Base-by-base conservation (phyloP, 2,888 invertebrate genomes). In the Tethea ocularis region DNA sequence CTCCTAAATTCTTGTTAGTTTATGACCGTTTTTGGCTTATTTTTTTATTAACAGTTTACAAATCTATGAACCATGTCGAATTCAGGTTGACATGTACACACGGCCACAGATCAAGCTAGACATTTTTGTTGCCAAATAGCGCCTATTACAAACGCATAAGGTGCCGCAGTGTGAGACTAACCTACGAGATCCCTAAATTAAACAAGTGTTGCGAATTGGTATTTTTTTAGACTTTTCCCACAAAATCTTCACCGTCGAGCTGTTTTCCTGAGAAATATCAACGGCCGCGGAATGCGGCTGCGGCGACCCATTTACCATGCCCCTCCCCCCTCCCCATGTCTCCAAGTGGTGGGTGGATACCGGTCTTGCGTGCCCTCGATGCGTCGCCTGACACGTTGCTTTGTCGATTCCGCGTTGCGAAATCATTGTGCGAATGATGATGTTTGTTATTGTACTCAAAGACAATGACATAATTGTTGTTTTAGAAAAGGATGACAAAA, bases 301-400 rank as follows among this genome's bases (percentile, higher is more conserved):
- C 76, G 78, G 77, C 85, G 89, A 86, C 89, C 90, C 78, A 89
- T 89, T 88, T 89, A 78, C 82, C 77, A 74, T 72, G 68, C 74
- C 77, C 75, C 75, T 74, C 73, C 68, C 67, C 63, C 59, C 61
- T 62, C 57, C 61, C 62, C 64, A 65, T 54, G 54, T 54, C 54
- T 68, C 75, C 73, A 71, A 70, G 66, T 74, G 74, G 78, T 80
- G 77, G 81, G 79, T 79, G 76, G 75, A 71, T 84, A 87, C 87
- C 88, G 87, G 89, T 87, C 83, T 79, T 80, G 82, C 83, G 82
- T 89, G 88, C 86, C 88, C 89, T 83, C 88, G 78, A 86, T 88
- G 84, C 77, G 80, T 78, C 69, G 60, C 46, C 46, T n/a, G n/a
- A n/a, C n/a, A 46, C 46, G 46, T 46, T 65, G 33, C 54, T 29